Conservation (phyloP, 35 echinoderm and acorn worm genomes). For the Apostichopus californicus region DNA sequence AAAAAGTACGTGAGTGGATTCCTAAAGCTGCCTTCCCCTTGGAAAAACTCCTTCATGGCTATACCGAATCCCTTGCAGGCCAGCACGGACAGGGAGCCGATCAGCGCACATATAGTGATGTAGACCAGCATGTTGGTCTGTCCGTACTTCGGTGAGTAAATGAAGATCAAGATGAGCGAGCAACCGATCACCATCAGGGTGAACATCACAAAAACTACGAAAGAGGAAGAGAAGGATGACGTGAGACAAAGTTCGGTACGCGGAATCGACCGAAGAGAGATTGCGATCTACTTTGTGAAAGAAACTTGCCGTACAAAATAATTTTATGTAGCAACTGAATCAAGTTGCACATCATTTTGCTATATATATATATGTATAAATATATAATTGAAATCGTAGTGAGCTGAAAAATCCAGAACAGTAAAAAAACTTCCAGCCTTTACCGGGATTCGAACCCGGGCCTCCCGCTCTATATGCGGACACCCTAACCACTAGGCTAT, state of each 20-base stretch:
- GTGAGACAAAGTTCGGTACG: neutral
- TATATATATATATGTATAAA: too few relatives aligned
- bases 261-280: neutral
- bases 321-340: too few relatives aligned
- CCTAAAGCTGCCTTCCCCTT: constrained; percentile 4
- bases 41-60: constrained; percentile 76
- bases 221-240: constrained; percentile 16
- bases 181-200: constrained; percentile 9
- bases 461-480: too few relatives aligned
- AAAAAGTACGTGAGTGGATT: constrained; percentile 60
- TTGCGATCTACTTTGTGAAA: too few relatives aligned
- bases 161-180: constrained; percentile 68
- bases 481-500: too few relatives aligned
- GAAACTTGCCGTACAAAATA: too few relatives aligned
- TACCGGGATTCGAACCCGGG: too few relatives aligned
- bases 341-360: too few relatives aligned
- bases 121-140: constrained; percentile 87
- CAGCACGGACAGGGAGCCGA: constrained; percentile 90
- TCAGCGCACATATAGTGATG: constrained; percentile 86
- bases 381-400: too few relatives aligned
- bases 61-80: constrained; percentile 93
- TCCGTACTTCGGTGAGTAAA: constrained; percentile 78
- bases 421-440: too few relatives aligned
- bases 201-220: constrained; percentile 52
- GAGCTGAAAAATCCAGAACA: too few relatives aligned